Percentiles rank a stretch among this genome's conserved stretches.
Evolutionary conservation across 2,888 invertebrate species (phyloP).

Genomic region (Agrotis ipsilon): DNA sequence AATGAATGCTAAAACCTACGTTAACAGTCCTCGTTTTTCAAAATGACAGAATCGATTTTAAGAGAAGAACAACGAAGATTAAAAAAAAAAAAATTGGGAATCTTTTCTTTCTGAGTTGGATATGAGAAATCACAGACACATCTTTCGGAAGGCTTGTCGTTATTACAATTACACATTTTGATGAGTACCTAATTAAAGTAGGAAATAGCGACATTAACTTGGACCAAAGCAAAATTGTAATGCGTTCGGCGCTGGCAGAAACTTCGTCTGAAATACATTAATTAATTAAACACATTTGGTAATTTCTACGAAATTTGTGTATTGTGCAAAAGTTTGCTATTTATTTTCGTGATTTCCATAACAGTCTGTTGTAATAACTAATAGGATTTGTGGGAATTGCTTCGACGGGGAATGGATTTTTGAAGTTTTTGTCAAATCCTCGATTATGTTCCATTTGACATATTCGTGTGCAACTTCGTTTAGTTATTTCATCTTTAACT

Average conservation of each 20-base stretch:
- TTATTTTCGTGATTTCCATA: constrained; percentile 55
- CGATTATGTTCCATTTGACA: constrained; percentile 27
- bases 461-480: constrained; percentile 19
- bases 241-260: constrained; percentile 44
- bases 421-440: constrained; percentile 27
- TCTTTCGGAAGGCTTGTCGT: too few relatives aligned
- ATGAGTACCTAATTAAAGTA: neutral
- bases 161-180: too few relatives aligned
- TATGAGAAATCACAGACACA: too few relatives aligned
- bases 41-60: too few relatives aligned
- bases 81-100: too few relatives aligned
- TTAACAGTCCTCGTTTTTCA: too few relatives aligned
- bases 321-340: constrained; percentile 55
- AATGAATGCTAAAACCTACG: too few relatives aligned
- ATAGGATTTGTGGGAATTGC: constrained; percentile 34
- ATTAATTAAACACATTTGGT: constrained; percentile 62
- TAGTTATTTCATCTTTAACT: neutral
- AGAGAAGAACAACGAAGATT: too few relatives aligned
- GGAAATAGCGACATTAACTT: constrained; percentile 30
- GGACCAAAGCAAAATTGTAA: constrained; percentile 54
- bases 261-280: constrained; percentile 56
- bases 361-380: constrained; percentile 38
- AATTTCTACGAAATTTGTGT: constrained; percentile 56
- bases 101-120: too few relatives aligned
- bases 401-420: constrained; percentile 35